Evolutionary conservation across 2,113 vertebrate species (phyloP).

Genomic region (Notothenia rossii): DNA sequence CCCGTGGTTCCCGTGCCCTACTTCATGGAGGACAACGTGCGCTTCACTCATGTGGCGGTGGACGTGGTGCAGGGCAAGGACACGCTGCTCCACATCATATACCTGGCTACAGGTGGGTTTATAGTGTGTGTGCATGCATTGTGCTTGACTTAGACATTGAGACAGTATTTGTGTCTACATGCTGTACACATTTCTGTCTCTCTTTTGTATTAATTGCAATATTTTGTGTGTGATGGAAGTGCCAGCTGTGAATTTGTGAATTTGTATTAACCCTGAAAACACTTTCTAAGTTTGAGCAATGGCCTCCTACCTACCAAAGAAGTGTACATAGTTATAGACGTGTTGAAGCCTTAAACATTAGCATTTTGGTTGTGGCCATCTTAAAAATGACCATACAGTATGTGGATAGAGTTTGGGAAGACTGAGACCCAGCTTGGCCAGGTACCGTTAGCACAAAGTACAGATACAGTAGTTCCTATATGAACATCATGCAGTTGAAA

Average conservation of each 20-base stretch:
- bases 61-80: constrained; percentile 95
- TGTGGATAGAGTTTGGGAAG: no score
- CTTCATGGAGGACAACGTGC: constrained; percentile 97
- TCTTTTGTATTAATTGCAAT: not conserved
- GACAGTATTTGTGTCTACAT: not conserved
- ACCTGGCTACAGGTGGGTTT: constrained; percentile 93
- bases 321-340: no score
- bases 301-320: no score
- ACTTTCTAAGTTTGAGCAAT: not conserved
- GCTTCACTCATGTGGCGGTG: constrained; percentile 94
- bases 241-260: not conserved
- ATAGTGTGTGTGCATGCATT: not conserved
- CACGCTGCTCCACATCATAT: constrained; percentile 90
- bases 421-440: no score
- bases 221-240: not conserved
- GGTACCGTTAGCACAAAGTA: no score
- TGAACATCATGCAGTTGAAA: no score
- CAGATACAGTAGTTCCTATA: no score
- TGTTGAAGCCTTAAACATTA: no score
- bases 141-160: not conserved
- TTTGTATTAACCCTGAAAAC: constrained; percentile 5
- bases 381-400: no score
- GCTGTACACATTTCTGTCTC: not conserved
- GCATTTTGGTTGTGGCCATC: no score
- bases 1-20: constrained; percentile 90